Conservation (phyloP, 2,888 invertebrate species). For the Chaetogeoica ovagalla region DNA sequence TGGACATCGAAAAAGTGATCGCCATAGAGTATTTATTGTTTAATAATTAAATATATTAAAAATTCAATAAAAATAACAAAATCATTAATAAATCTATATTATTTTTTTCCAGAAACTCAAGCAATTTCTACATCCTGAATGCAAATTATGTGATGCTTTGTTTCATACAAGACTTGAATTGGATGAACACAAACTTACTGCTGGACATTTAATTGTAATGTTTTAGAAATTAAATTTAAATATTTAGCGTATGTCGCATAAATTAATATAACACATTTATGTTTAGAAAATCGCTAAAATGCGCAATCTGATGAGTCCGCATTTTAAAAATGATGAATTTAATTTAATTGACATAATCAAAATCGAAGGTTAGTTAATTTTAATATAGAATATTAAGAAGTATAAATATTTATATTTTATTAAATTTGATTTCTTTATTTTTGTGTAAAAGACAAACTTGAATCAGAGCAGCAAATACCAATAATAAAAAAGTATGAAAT, state of each 20-base stretch:
- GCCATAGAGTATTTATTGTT: conserved; percentile 63
- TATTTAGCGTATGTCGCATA: no score
- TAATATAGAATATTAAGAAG: background rate
- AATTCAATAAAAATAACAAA: no score
- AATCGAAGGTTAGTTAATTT: conserved; percentile 29
- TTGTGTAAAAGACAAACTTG: conserved; percentile 4
- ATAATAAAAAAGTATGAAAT: conserved; percentile 45
- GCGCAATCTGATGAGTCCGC: conserved; percentile 53
- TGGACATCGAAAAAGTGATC: conserved; percentile 77
- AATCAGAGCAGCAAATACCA: conserved; percentile 45
- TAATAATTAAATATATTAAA: no score
- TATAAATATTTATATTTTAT: background rate
- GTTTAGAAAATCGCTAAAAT: conserved; percentile 56
- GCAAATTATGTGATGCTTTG: conserved; percentile 77
- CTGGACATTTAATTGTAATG: conserved; percentile 67
- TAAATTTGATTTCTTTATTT: no score
- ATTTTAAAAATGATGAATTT: conserved; percentile 56
- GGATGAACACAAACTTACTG: conserved; percentile 78
- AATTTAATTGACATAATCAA: conserved; percentile 56
- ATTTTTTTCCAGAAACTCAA: conserved; percentile 69
- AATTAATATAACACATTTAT: background rate
- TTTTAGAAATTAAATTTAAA: no score
- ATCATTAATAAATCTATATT: background rate
- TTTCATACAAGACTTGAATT: conserved; percentile 83
- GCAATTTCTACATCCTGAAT: conserved; percentile 82